Evolutionary conservation across 2,888 invertebrate species (phyloP).

Genomic region (Hemistola chrysoprasaria): DNA sequence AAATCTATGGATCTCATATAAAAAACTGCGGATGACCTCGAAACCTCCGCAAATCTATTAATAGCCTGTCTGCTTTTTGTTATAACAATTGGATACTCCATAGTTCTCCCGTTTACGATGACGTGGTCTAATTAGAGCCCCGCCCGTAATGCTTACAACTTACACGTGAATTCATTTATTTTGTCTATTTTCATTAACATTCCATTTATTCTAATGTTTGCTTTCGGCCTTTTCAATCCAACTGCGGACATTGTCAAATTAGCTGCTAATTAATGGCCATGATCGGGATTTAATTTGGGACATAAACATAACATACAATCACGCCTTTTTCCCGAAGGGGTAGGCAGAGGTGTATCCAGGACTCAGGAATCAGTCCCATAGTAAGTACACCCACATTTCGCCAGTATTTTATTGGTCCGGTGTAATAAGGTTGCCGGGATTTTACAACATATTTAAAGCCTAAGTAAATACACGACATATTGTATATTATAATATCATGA

Average conservation of each 20-base stretch:
- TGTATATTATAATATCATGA: no score
- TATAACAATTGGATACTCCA: conserved; percentile 30
- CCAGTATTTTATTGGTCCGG: no score
- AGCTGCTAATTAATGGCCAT: conserved; percentile 10
- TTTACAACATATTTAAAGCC: no score
- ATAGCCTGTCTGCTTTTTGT: conserved; percentile 25
- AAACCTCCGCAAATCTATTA: conserved; percentile 22
- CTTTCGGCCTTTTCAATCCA: conserved; percentile 36
- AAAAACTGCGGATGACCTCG: conserved; percentile 15
- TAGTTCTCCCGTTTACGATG: conserved; percentile 34
- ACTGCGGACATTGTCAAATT: conserved; percentile 31
- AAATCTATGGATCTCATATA: not conserved
- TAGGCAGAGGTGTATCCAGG: no score
- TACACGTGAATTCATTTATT: conserved; percentile 37
- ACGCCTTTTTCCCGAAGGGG: no score
- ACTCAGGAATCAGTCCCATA: no score
- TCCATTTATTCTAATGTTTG: conserved; percentile 35
- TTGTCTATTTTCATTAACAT: conserved; percentile 50
- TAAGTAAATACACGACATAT: no score
- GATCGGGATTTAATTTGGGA: no score
- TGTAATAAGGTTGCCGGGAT: no score
- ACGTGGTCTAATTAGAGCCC: conserved; percentile 57
- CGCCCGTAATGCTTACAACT: conserved; percentile 46
- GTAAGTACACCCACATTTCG: no score
- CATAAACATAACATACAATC: no score